phyloP scores from a whole-genome alignment of 2,888 invertebrate species.

The Sarcophaga caerulescens region DNA sequence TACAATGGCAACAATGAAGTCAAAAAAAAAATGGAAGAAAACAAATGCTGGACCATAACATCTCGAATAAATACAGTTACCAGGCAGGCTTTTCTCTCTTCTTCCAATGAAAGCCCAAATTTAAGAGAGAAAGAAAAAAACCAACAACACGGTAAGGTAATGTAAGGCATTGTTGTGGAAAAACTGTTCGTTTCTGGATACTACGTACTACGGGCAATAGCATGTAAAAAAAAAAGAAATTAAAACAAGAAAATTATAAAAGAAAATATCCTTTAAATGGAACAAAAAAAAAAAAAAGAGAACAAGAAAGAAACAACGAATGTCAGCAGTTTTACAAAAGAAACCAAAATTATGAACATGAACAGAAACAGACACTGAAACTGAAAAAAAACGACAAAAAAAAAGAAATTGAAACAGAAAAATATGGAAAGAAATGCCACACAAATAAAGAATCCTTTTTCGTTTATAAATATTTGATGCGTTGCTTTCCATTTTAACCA shows the following conservation, averaged over 20 bases:
- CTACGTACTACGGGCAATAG: too few relatives aligned
- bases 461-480: neutral
- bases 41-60: neutral
- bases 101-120: too few relatives aligned
- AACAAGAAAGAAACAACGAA: slow-evolving; percentile 4
- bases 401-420: neutral
- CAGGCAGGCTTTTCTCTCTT: neutral
- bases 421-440: neutral
- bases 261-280: slow-evolving; percentile 16
- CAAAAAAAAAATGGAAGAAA: neutral
- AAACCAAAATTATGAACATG: neutral
- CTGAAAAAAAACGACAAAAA: too few relatives aligned
- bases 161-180: slow-evolving; percentile 47
- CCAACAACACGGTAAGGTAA: slow-evolving; percentile 36
- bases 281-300: too few relatives aligned
- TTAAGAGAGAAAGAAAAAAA: too few relatives aligned
- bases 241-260: slow-evolving; percentile 28
- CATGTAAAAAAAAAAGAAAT: too few relatives aligned
- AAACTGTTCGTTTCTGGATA: slow-evolving; percentile 21
- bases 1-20: slow-evolving; percentile 31
- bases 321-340: slow-evolving; percentile 33
- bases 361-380: too few relatives aligned
- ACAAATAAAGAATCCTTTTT: slow-evolving; percentile 22
- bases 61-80: neutral
- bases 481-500: too few relatives aligned